Conservation (phyloP, 2,888 invertebrate genomes). For the Drosophila koepferae region DNA sequence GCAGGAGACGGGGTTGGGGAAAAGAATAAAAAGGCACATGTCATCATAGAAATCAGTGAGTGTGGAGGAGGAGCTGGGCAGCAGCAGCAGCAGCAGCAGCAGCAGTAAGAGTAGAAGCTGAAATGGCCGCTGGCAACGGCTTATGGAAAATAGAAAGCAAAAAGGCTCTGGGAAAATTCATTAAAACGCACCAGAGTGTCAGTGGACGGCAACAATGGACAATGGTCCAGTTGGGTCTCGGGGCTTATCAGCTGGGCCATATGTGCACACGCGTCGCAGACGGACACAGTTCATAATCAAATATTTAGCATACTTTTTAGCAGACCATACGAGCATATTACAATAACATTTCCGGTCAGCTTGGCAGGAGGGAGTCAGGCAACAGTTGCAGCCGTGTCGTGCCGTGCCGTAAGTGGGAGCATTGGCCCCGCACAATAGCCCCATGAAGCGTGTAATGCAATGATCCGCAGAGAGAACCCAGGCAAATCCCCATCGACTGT, state of each 20-base stretch:
- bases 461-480: conserved; percentile 35
- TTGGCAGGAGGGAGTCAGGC: conserved; percentile 35
- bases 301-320: conserved; percentile 83
- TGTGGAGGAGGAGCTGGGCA: conserved; percentile 51
- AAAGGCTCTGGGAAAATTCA: conserved; percentile 71
- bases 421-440: conserved; percentile 40
- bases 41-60: conserved; percentile 78
- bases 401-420: conserved; percentile 28
- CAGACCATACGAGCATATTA: conserved; percentile 69
- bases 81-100: conserved; percentile 8
- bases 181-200: conserved; percentile 63
- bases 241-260: conserved; percentile 56
- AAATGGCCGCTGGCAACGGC: conserved; percentile 67
- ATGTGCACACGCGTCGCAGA: conserved; percentile 53
- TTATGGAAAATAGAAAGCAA: conserved; percentile 63
- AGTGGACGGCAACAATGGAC: conserved; percentile 49
- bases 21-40: conserved; percentile 74
- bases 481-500: conserved; percentile 63
- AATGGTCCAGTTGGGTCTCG: conserved; percentile 55
- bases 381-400: conserved; percentile 14
- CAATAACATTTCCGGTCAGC: conserved; percentile 81
- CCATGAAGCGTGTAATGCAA: conserved; percentile 71
- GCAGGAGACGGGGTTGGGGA: not conserved
- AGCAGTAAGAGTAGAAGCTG: conserved; percentile 14
- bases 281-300: conserved; percentile 75